Percentiles rank a stretch among this genome's conserved stretches.
These are phyloP conservation scores for Nudaria mundana DNA, from an alignment of 2,888 invertebrate species.

Conservation along the genomic window DNA sequence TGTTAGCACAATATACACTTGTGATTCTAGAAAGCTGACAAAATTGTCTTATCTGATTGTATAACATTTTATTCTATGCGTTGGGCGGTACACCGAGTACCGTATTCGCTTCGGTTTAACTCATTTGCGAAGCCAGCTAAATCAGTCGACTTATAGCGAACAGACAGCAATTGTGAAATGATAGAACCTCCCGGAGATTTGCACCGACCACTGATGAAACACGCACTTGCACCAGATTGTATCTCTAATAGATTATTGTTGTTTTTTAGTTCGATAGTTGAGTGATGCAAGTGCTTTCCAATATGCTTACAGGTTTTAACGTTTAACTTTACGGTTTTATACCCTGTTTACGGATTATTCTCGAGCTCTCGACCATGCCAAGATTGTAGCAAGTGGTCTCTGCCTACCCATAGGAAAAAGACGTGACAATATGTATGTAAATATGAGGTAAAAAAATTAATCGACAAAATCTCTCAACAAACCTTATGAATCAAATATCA, in stretches of 20 bases:
- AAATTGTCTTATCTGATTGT: constrained; percentile 14
- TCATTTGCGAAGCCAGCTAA: constrained; percentile 58
- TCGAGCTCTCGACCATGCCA: too few relatives aligned
- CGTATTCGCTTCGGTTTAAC: constrained; percentile 57
- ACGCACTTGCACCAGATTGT: constrained; percentile 53
- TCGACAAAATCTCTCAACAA: too few relatives aligned
- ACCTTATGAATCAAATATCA: too few relatives aligned
- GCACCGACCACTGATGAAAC: constrained; percentile 53
- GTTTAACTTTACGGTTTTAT: too few relatives aligned
- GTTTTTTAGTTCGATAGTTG: constrained; percentile 44
- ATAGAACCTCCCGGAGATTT: constrained; percentile 59
- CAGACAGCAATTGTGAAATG: constrained; percentile 50
- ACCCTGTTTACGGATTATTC: too few relatives aligned
- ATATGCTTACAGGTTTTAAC: constrained; percentile 21
- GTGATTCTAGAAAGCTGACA: too few relatives aligned
- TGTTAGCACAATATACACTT: too few relatives aligned
- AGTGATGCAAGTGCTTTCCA: constrained; percentile 38
- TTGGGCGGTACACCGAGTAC: constrained; percentile 45
- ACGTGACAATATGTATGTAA: too few relatives aligned
- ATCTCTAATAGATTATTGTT: constrained; percentile 56
- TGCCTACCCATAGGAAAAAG: too few relatives aligned
- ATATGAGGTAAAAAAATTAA: too few relatives aligned
- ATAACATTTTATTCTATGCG: constrained; percentile 46
- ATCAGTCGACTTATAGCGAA: constrained; percentile 54
- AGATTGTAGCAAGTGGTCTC: constrained; percentile 9